Evolutionary conservation across 1,140 invertebrate species (phyloP), one percentile per base, ranked within the genome.

Genomic region (Hetaerina americana): DNA sequence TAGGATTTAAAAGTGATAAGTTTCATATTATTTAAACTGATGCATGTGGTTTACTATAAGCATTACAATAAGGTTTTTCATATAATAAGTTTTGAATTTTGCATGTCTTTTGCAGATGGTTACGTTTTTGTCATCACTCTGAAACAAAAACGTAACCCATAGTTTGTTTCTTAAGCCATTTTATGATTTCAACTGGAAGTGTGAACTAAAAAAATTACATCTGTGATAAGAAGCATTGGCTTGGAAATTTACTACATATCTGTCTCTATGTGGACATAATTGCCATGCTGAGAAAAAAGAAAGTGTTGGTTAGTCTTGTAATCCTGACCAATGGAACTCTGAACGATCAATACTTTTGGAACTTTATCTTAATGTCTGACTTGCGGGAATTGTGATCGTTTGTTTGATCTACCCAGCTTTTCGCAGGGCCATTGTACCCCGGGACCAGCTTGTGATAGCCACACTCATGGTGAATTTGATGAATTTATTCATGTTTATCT

Each of bases 401-500:
- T 57, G 10, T 57, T 57, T 57, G 40, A 57, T 57, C 40, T 57
- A 57, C 40, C 40, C 15, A 57, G 40, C 40, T 57, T 57, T 57
- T 57, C 40, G 40, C 40, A 57, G 40, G 40, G 40, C 40, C 40
- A 57, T 57, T 57, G 40, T 57, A 57, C 40, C 18, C 68, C 26
- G 28, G 26, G 28, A 69, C 18, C 24, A 69, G 28, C 66, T 27
- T 68, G 66, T 27, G 24, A 69, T 27, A 69, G 24, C 68, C 68
- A 69, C 25, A 76, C 76, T 74, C 74, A 77, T 76, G 75, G 76
- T 78, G 77, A 76, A 28, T 28, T 71, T 73, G 29, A 68, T 71
- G 31, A 69, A 72, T 57, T 74, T 70, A 77, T 76, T 74, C 66
- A 74, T 79, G 79, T 80, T 81, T 77, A 81, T 82, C 87, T 87